A percentile compares a stretch with the other conserved stretches of the same genome.
Conservation (phyloP, 1,140 invertebrate species). For the Drosophila lacteicornis region DNA sequence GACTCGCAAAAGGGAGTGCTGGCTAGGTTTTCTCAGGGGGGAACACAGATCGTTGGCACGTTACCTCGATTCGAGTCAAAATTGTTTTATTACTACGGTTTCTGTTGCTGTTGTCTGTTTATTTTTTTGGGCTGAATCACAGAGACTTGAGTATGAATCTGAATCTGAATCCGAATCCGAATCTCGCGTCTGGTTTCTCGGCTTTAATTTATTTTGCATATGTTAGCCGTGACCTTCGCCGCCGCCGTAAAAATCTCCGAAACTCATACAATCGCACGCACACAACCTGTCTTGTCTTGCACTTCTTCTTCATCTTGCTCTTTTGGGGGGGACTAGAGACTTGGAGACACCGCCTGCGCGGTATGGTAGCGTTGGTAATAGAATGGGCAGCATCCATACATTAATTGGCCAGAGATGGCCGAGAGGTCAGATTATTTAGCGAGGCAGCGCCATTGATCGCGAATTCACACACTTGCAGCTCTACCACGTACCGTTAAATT, state of each 20-base stretch:
- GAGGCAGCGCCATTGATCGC: conserved; percentile 74
- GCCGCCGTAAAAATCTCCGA: conserved; percentile 62
- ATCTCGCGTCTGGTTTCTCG: conserved; percentile 58
- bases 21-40: conserved; percentile 26
- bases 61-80: conserved; percentile 77
- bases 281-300: conserved; percentile 36
- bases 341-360: not conserved
- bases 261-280: conserved; percentile 29
- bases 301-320: conserved; percentile 19
- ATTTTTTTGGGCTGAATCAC: conserved; percentile 32
- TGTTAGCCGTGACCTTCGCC: conserved; percentile 74
- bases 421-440: conserved; percentile 82
- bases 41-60: conserved; percentile 65
- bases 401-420: conserved; percentile 69
- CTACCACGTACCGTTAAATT: conserved; percentile 72
- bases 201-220: conserved; percentile 67
- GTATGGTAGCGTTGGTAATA: conserved; percentile 57
- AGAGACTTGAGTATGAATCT: conserved; percentile 26
- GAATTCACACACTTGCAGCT: conserved; percentile 60
- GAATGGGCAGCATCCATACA: conserved; percentile 65
- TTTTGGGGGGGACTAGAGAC: conserved; percentile 3
- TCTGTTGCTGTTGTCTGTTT: conserved; percentile 12
- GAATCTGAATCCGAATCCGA: conserved; percentile 17
- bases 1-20: conserved; percentile 62
- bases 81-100: conserved; percentile 43